Base-by-base conservation (phyloP, 2,113 vertebrate genomes). In the Lota lota region DNA sequence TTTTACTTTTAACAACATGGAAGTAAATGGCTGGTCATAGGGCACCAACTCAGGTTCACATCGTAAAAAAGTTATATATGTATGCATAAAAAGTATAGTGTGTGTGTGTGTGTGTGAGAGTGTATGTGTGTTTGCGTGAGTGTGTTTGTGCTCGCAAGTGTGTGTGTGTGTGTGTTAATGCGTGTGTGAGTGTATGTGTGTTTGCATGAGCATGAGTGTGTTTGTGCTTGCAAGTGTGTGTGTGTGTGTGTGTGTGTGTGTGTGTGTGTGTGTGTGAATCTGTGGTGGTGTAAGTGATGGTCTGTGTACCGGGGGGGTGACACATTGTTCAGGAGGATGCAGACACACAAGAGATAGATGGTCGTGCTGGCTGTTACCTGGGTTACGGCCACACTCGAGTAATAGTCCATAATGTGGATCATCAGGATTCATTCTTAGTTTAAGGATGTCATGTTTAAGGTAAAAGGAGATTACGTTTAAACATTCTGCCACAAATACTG, bases 321-420 rank as follows among this genome's bases (percentile, higher is more conserved):
- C 64, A 83, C 84, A 89, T 88, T 87, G 87, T 90, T 89, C 84
- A 82, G 79, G 79, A 88, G 86, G 83, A 88, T 85, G 83, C 85
- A 88, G 84, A 87, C 83, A 84, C 71, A 62, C 62, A 65, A 69
- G 78, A 87, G 86, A 89, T 85, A 76, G 70, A 90, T 88, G 77
- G 60, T 83, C 68, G 0, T 36, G 88, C 86, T 82, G 63, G 47
- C 70, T 20, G 68, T 82, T 90, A 87, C 85, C 87, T 83, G 72
- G 74, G 80, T 74, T 80, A 85, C 67, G 66, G 64, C 62, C 40
- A 69, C 73, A 81, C 79, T 83, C 76, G 79, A 87, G 90, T 90
- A 90, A 90, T 81, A 79, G 75, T 91, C 88, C 75, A 75, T 5
- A 33, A 33, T 33, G 28, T 33, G 28, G 28, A 33, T 5, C 28